phyloP scores from a whole-genome alignment of 2,888 invertebrate genomes.

The Sceliomorpha sp. region DNA sequence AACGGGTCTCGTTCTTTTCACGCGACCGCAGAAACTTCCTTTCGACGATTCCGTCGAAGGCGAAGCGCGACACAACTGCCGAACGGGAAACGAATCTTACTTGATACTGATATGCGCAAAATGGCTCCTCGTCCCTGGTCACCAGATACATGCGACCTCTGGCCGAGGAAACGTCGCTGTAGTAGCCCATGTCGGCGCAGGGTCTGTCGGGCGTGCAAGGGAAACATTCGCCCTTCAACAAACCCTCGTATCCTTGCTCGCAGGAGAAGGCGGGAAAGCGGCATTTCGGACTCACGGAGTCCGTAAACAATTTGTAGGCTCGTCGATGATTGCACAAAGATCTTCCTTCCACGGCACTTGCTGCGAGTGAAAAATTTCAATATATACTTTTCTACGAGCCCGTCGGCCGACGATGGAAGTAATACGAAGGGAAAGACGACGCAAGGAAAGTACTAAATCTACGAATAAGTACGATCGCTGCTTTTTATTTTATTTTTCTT shows the following conservation, averaged over 20 bases:
- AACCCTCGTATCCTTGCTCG: conserved; percentile 88
- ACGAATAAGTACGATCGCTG: too few relatives aligned
- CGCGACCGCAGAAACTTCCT: too few relatives aligned
- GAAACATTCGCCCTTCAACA: conserved; percentile 89
- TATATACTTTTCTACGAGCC: too few relatives aligned
- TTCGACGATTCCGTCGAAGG: too few relatives aligned
- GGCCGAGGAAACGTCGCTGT: conserved; percentile 91
- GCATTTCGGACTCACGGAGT: conserved; percentile 94
- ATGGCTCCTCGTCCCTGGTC: conserved; percentile 95
- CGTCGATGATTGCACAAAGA: conserved; percentile 95
- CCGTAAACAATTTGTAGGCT: conserved; percentile 96
- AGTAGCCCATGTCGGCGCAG: conserved; percentile 97
- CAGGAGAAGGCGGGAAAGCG: conserved; percentile 96
- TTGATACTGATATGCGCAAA: conserved; percentile 93
- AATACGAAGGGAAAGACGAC: too few relatives aligned
- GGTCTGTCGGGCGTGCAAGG: conserved; percentile 84
- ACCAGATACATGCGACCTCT: conserved; percentile 93
- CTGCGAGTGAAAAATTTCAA: too few relatives aligned
- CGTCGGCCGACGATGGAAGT: too few relatives aligned
- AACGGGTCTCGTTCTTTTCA: too few relatives aligned
- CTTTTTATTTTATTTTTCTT: too few relatives aligned
- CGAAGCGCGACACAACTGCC: too few relatives aligned
- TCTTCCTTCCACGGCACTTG: conserved; percentile 91
- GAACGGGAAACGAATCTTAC: conserved; percentile 27
- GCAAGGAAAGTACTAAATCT: too few relatives aligned